Conservation (phyloP, 1,140 invertebrate species). For the Ditylenchus dipsaci region DNA sequence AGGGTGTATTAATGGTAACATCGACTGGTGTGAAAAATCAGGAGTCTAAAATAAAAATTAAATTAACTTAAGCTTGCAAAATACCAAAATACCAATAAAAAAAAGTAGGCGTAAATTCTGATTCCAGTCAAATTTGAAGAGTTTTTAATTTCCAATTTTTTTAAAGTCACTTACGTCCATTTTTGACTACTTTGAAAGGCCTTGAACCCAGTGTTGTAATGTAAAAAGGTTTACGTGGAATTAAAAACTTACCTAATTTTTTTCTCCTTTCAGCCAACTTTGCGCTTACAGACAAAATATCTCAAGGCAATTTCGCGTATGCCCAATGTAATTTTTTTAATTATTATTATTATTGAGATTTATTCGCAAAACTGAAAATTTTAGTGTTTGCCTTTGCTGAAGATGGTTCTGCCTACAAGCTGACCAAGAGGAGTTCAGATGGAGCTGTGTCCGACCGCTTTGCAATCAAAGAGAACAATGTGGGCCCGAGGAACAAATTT, state of each 20-base stretch:
- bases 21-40: no score
- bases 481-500: conserved; percentile 20
- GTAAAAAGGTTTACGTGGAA: no score
- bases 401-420: conserved; percentile 12
- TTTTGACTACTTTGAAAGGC: no score
- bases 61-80: no score
- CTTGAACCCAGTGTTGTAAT: background rate
- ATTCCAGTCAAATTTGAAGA: no score
- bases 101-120: no score
- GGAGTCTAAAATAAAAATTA: no score
- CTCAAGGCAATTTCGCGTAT: conserved; percentile 28
- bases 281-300: conserved; percentile 30
- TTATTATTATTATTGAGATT: background rate
- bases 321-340: conserved; percentile 24
- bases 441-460: background rate
- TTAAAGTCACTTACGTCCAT: no score
- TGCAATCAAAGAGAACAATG: conserved; percentile 10
- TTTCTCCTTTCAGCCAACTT: conserved; percentile 17
- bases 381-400: conserved; percentile 29
- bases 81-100: no score
- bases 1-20: no score
- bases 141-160: no score
- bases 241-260: no score
- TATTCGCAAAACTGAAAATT: background rate
- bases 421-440: conserved; percentile 14